Conservation (phyloP, 2,888 invertebrate genomes). For the Brachypalpus laphriformis region DNA sequence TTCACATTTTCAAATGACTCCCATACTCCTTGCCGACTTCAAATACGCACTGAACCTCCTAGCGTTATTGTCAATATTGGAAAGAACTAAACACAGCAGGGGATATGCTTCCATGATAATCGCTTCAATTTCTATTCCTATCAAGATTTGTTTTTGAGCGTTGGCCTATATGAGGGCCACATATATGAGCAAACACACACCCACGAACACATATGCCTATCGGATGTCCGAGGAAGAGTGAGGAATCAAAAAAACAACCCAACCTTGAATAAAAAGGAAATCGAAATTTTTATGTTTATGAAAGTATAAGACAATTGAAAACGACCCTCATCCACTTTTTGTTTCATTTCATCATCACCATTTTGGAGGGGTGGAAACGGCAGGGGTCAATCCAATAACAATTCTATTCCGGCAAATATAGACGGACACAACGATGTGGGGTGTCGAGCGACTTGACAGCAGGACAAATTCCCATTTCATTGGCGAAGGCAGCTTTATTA, state of each 20-base stretch:
- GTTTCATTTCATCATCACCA: slow-evolving; percentile 25
- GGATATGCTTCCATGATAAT: slow-evolving; percentile 28
- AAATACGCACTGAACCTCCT: background rate
- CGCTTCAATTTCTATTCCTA: slow-evolving; percentile 40
- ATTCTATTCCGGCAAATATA: background rate
- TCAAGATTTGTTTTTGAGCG: slow-evolving; percentile 38
- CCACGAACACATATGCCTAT: background rate
- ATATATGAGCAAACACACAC: background rate
- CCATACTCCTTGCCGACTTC: background rate
- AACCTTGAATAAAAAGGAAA: slow-evolving; percentile 19
- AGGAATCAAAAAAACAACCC: slow-evolving; percentile 6
- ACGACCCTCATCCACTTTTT: slow-evolving; percentile 36
- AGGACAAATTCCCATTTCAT: slow-evolving; percentile 1
- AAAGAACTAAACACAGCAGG: background rate
- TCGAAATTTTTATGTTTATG: slow-evolving; percentile 46
- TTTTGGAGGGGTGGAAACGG: background rate
- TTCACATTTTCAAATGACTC: background rate
- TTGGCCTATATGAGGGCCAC: background rate
- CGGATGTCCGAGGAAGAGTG: background rate
- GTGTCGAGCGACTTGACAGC: background rate
- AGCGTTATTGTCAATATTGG: background rate
- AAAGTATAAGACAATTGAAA: slow-evolving; percentile 51
- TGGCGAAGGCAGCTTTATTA: slow-evolving; percentile 6
- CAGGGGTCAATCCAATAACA: slow-evolving; percentile 39
- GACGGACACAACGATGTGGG: background rate